Percentiles rank a stretch among this genome's conserved stretches.
Conservation (phyloP, 2,113 vertebrate genomes). For the Zapus hudsonius region DNA sequence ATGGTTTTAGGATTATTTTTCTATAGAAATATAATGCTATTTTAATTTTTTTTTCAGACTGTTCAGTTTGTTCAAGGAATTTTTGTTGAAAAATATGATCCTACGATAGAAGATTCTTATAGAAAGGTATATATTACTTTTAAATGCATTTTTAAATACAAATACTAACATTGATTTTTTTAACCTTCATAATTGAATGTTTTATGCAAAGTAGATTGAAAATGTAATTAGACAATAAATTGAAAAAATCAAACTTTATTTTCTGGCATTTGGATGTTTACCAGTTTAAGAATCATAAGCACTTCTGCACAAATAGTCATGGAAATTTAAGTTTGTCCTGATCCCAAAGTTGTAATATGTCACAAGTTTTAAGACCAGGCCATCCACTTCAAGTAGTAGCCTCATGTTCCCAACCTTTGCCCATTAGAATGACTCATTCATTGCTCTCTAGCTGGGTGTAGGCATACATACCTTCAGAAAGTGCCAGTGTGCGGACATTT, state of each 20-base stretch:
- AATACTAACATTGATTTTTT: not conserved
- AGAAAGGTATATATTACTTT: constrained; percentile 86
- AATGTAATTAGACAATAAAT: constrained; percentile 38
- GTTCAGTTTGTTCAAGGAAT: constrained; percentile 93
- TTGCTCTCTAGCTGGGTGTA: not conserved
- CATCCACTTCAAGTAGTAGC: not conserved
- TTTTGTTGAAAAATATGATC: constrained; percentile 93
- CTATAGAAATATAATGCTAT: constrained; percentile 43
- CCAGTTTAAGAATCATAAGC: not conserved
- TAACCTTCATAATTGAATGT: constrained; percentile 27
- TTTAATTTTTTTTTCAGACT: constrained; percentile 85
- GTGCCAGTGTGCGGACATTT: not conserved
- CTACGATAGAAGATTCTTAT: constrained; percentile 93
- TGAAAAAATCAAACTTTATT: not conserved
- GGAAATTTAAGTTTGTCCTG: constrained; percentile 39
- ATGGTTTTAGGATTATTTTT: constrained; percentile 39
- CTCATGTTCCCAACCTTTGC: not conserved
- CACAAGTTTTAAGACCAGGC: not conserved
- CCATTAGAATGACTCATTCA: not conserved
- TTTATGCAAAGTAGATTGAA: constrained; percentile 15
- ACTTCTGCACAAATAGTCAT: not conserved
- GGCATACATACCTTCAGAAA: not conserved
- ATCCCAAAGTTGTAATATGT: not conserved
- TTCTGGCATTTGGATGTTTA: not conserved
- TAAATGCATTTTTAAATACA: constrained; percentile 40